Percentiles rank a stretch among this genome's conserved stretches.
These are phyloP conservation scores for Coranthus polyacanthus DNA, from an alignment of 2,797 vertebrate species.

Conservation along the genomic window DNA sequence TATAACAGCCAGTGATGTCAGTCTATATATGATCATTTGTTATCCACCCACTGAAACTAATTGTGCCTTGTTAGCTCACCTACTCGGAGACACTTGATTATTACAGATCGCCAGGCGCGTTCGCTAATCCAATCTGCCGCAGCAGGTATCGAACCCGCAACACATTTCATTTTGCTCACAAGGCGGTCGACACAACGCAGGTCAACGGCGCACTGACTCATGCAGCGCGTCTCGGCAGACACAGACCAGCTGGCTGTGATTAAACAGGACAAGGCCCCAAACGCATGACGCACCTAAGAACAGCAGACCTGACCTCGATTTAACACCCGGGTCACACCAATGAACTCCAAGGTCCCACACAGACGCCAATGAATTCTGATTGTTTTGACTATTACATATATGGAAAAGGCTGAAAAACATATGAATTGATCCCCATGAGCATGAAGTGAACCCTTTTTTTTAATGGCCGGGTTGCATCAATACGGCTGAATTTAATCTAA, in stretches of 20 bases:
- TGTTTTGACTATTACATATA: too few relatives aligned
- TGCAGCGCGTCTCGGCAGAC: background rate
- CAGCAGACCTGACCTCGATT: too few relatives aligned
- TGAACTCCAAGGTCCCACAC: too few relatives aligned
- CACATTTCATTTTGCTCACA: slow-evolving; percentile 32
- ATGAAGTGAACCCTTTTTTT: too few relatives aligned
- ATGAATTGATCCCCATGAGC: too few relatives aligned
- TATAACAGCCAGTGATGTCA: background rate
- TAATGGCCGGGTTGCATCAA: too few relatives aligned
- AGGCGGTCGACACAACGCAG: slow-evolving; percentile 23
- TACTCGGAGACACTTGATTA: slow-evolving; percentile 42
- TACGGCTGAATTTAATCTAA: too few relatives aligned
- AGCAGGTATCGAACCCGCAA: slow-evolving; percentile 6
- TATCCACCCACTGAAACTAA: slow-evolving; percentile 44
- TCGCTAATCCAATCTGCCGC: slow-evolving; percentile 54
- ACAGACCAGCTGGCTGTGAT: slow-evolving; percentile 46
- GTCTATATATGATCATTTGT: slow-evolving; percentile 11
- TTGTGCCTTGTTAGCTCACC: slow-evolving; percentile 12
- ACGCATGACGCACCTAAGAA: too few relatives aligned
- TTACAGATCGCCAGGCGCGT: slow-evolving; percentile 24
- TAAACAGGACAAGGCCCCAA: slow-evolving; percentile 24
- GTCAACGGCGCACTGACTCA: slow-evolving; percentile 34
- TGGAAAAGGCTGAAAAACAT: too few relatives aligned
- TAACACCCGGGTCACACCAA: too few relatives aligned
- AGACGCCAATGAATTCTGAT: too few relatives aligned